A percentile compares a stretch with the other conserved stretches of the same genome.
phyloP scores from a whole-genome alignment of 2,797 vertebrate genomes.

The Anguilla anguilla region DNA sequence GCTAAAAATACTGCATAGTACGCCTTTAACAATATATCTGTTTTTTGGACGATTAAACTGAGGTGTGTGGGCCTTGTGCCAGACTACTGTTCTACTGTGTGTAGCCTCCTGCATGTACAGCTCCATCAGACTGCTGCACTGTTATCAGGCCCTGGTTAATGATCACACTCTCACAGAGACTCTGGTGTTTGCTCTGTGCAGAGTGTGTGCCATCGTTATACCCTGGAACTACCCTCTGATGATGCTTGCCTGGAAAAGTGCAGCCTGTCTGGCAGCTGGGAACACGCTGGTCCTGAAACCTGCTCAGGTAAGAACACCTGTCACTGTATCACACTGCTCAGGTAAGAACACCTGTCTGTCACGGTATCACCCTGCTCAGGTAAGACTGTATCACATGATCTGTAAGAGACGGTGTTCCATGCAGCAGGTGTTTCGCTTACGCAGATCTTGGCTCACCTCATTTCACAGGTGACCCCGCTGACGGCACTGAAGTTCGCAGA shows the following conservation, averaged over 20 bases:
- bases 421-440: neutral
- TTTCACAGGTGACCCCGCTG: conserved; percentile 87
- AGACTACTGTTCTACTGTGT: no score
- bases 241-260: conserved; percentile 98
- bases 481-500: conserved; percentile 96
- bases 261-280: conserved; percentile 91
- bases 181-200: conserved; percentile 52
- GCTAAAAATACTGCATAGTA: no score
- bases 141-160: neutral
- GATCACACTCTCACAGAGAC: neutral
- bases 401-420: no score
- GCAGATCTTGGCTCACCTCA: neutral
- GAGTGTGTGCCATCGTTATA: conserved; percentile 93
- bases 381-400: neutral
- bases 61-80: no score
- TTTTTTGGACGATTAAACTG: no score
- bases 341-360: neutral
- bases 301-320: conserved; percentile 80
- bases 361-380: neutral
- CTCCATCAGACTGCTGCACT: neutral
- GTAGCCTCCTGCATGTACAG: no score
- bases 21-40: no score
- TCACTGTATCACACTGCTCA: neutral
- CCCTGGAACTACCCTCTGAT: conserved; percentile 98
- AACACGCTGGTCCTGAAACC: conserved; percentile 95